Evolutionary conservation across 1,140 invertebrate genomes (phyloP).

Genomic region (Rhyacophila brunnea): DNA sequence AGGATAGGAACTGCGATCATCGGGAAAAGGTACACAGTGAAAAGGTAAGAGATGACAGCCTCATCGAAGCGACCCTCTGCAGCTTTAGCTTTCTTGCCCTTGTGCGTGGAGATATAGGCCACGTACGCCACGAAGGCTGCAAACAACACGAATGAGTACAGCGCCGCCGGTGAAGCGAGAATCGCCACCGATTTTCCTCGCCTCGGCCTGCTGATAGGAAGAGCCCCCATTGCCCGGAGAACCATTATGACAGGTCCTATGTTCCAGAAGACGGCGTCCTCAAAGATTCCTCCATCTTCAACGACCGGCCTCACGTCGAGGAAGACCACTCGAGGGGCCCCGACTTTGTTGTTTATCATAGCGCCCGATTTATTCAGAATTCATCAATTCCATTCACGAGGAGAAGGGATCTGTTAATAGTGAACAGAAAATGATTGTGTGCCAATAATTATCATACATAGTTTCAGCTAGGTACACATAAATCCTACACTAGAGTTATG

Average conservation of each 20-base stretch:
- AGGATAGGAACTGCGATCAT: conserved; percentile 59
- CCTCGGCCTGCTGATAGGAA: conserved; percentile 54
- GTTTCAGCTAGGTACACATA: no score
- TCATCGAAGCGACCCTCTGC: conserved; percentile 67
- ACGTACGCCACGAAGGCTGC: conserved; percentile 53
- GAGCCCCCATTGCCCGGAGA: conserved; percentile 56
- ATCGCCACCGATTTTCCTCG: conserved; percentile 50
- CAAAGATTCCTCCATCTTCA: not conserved
- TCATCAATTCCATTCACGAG: no score
- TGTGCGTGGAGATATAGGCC: conserved; percentile 58
- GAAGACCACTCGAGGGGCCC: conserved; percentile 18
- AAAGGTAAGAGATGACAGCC: conserved; percentile 67
- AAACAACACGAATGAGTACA: conserved; percentile 58
- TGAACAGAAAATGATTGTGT: no score
- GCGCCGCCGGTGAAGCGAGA: conserved; percentile 52
- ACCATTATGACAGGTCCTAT: conserved; percentile 59
- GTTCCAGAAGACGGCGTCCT: conserved; percentile 58
- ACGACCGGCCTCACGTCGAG: conserved; percentile 27
- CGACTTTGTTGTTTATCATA: not conserved
- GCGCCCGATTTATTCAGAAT: no score
- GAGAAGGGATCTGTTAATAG: no score
- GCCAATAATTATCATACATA: no score
- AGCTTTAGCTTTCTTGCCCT: conserved; percentile 57
- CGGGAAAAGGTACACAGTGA: conserved; percentile 64
- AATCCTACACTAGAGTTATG: no score